Base-by-base conservation (phyloP, 2,113 vertebrate species). In the Taurulus bubalis region DNA sequence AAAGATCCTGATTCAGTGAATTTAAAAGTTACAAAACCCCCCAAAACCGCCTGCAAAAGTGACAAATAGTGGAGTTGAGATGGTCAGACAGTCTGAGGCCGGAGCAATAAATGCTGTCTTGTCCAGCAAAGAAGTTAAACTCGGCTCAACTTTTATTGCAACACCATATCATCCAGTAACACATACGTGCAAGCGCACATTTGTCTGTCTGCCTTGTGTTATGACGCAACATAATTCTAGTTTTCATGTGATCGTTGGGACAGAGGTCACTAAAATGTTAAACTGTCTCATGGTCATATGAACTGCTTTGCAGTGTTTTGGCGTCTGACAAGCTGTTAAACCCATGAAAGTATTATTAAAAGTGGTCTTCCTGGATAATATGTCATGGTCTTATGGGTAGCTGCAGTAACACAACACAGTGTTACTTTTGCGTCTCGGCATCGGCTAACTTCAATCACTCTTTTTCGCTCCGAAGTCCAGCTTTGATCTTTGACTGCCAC, bases 401-500 rank as follows among this genome's bases (percentile, higher is more conserved):
- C 24, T 40, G 9, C 24, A 40, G 34, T 9, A 77, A 47, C 51
- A 58, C 49, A 20, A 49, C 6, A 30, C 56, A 1, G 16, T 2
- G 32, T 34, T 63, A 5, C 60, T 60, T 49, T 79, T 34, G 34
- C 58, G 26, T 49, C 28, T 47, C 7, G 10, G 1, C 26, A 1
- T 66, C 28, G 34, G 4, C 78, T 16, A 16, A 84, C 68, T 80
- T 66, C 34, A 42, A 71, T 80, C 49, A 45, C 47, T 65, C 22
- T 20, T 83, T 73, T 34, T 53, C 30, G 16, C 49, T 40, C 22
- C 18, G 55, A 53, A 36, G 42, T 9, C 18, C 24, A 38, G 5
- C 66, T 85, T 77, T 77, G 60, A 82, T 86, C 47, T 72, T 38
- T 45, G 26, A 56, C 77, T 73, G 36, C 73, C 66, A 34, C 2